phyloP scores from a whole-genome alignment of 92 coral and sea anemone species.

The Bergia sp. region DNA sequence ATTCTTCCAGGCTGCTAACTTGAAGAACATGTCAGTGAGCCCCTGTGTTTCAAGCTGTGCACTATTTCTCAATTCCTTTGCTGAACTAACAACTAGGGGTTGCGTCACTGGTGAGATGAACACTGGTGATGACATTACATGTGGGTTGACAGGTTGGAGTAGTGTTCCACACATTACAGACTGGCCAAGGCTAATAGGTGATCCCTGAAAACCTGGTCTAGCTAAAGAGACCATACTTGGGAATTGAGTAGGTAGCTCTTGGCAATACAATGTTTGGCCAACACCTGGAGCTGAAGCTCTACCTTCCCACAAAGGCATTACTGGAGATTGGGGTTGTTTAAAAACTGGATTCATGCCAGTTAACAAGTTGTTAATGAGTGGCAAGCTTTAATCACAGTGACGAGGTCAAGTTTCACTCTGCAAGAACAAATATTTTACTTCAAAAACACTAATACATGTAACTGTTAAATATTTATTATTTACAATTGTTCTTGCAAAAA shows the following conservation, averaged over 20 bases:
- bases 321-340: neutral
- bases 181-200: neutral
- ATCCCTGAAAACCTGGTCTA: neutral
- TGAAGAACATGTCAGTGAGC: conserved; percentile 22
- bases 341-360: neutral
- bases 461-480: too few species aligned
- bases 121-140: conserved; percentile 6
- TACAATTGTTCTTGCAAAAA: too few species aligned
- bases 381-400: neutral
- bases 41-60: neutral
- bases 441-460: too few species aligned
- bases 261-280: neutral
- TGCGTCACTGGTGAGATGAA: conserved; percentile 25
- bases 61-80: neutral
- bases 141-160: conserved; percentile 6
- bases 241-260: neutral
- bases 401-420: neutral
- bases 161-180: neutral
- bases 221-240: neutral
- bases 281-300: neutral
- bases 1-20: conserved; percentile 43
- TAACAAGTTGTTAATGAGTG: neutral
- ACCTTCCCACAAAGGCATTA: neutral
- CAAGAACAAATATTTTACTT: neutral
- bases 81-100: neutral